phyloP scores from a whole-genome alignment of 1,140 invertebrate genomes.

The roundworm (Caenorhabditis elegans) region WBcel235 BX284605.5:10729501-10730000 shows the following conservation, averaged over 20 bases:
- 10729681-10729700: neutral
- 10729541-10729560: neutral
- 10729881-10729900: too few relatives aligned
- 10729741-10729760: neutral
- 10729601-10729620: neutral
- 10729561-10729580: neutral
- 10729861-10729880: neutral
- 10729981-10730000: neutral
- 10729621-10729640: neutral
- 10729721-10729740: neutral
- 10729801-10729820: neutral
- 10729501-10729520: slow-evolving; percentile 1
- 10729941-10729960: neutral
- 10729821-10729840: neutral
- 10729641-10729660: neutral
- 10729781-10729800: neutral
- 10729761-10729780: neutral
- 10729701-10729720: neutral
- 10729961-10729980: neutral
- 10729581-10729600: slow-evolving; percentile 23
- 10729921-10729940: neutral
- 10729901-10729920: neutral
- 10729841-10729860: neutral
- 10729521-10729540: neutral
- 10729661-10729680: neutral